These are phyloP conservation scores for Melitaea athalia DNA, from an alignment of 2,888 invertebrate species.

Conservation along the genomic window DNA sequence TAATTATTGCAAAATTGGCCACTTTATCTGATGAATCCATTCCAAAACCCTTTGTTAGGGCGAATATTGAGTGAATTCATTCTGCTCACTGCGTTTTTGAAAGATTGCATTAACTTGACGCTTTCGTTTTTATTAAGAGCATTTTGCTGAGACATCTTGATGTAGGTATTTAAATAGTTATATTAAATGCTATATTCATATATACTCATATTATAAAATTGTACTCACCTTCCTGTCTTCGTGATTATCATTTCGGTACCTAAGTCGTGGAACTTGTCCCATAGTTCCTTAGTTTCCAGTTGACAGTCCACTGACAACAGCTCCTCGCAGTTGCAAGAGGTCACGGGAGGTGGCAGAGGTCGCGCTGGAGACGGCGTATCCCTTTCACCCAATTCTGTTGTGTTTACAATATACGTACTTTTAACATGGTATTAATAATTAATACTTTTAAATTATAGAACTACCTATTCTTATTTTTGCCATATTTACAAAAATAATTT, in stretches of 20 bases:
- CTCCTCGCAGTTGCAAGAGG: conserved; percentile 91
- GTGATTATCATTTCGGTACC: conserved; percentile 99
- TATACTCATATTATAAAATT: not conserved
- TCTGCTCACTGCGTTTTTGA: conserved; percentile 71
- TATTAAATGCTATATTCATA: not conserved
- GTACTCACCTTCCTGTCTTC: conserved; percentile 94
- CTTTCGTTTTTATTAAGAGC: conserved; percentile 11
- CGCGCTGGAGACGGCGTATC: conserved; percentile 77
- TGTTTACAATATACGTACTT: not conserved
- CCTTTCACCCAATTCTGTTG: conserved; percentile 73
- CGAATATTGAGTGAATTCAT: conserved; percentile 75
- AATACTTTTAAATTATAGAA: no score
- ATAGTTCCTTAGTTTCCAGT: conserved; percentile 97
- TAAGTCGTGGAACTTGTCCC: conserved; percentile 97
- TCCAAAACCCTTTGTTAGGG: conserved; percentile 67
- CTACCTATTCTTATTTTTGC: no score
- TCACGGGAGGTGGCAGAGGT: conserved; percentile 70
- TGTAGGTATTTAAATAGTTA: not conserved
- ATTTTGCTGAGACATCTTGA: not conserved
- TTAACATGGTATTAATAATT: no score
- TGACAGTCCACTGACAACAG: conserved; percentile 92
- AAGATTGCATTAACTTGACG: conserved; percentile 63
- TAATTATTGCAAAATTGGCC: conserved; percentile 82
- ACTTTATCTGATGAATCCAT: conserved; percentile 81
- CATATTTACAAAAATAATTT: no score